These are phyloP conservation scores for Plumapathes pennacea DNA, from an alignment of 92 coral and sea anemone species.

Conservation along the genomic window DNA sequence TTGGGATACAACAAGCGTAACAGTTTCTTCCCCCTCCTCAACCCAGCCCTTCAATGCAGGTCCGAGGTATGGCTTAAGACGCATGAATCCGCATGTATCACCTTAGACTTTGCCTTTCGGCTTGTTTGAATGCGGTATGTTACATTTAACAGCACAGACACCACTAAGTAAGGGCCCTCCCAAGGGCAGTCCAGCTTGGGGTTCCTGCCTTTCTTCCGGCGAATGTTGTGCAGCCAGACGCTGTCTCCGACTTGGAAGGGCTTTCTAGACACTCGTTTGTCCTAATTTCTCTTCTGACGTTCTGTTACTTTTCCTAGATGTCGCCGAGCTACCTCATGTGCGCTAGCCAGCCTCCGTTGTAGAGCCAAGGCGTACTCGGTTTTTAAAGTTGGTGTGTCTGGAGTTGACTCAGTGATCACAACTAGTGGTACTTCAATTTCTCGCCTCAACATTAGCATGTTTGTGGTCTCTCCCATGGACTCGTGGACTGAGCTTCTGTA, in stretches of 20 bases:
- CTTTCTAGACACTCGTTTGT: slow-evolving; percentile 29
- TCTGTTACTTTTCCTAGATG: slow-evolving; percentile 34
- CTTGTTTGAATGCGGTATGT: slow-evolving; percentile 23
- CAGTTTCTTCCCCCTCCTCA: not conserved
- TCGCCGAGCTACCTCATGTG: slow-evolving; percentile 41
- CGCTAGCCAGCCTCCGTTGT: slow-evolving; percentile 25
- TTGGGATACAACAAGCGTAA: no score
- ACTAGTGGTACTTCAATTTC: slow-evolving; percentile 47
- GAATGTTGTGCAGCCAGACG: slow-evolving; percentile 44
- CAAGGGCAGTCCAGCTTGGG: slow-evolving; percentile 38
- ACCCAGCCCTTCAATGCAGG: slow-evolving; percentile 37
- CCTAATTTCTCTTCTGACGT: slow-evolving; percentile 51
- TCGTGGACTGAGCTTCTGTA: slow-evolving; percentile 52
- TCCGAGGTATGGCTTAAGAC: slow-evolving; percentile 46
- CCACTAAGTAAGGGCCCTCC: slow-evolving; percentile 42
- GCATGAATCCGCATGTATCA: slow-evolving; percentile 41
- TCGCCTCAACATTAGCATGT: slow-evolving; percentile 37
- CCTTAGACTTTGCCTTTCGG: slow-evolving; percentile 31
- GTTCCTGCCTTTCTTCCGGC: slow-evolving; percentile 13
- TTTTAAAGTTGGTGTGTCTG: slow-evolving; percentile 8
- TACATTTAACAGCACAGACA: slow-evolving; percentile 1
- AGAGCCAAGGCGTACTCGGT: slow-evolving; percentile 41
- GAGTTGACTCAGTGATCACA: slow-evolving; percentile 41
- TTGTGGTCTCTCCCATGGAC: slow-evolving; percentile 23
- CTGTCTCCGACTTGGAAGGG: slow-evolving; percentile 37